Evolutionary conservation across 1,140 invertebrate genomes (phyloP), one percentile per base, ranked within the genome.

Genomic region (Campoletis sonorensis): DNA sequence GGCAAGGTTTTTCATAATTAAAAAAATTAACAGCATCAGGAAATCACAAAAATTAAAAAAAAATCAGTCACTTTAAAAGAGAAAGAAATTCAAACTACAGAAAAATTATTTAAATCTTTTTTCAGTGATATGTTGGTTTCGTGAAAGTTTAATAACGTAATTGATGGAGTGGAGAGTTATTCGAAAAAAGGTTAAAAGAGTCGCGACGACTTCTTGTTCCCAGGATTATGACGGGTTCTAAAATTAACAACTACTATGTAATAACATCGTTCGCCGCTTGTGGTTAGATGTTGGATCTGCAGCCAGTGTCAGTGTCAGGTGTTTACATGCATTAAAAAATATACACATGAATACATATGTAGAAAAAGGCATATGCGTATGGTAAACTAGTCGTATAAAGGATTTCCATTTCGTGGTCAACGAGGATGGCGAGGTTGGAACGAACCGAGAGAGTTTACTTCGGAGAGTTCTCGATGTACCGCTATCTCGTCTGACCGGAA

Each of bases 401-500:
- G 54, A 58, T 58, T 58, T 70, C 33, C 26, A 70, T 70, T 40
- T 70, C 68, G 51, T 77, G 75, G 58, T 27, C 40, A 78, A 1
- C 23, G n/a, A 64, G 61, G 61, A 64, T 64, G 61, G 61, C 61
- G 61, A 64, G 61, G 23, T 64, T 23, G 51, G 11, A n/a, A 21
- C 16, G 61, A 64, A 27, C 23, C 61, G 61, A 64, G 61, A n/a
- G 54, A 26, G 21, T 27, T 23, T 64, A 23, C 61, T 64, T 26
- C 61, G 61, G 61, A 64, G 61, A 23, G 21, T 16, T 64, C 83
- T 84, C 82, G 84, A 86, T 71, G 88, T 91, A 89, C 90, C 90
- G 90, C 90, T 91, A 91, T 89, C 89, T 88, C 85, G 85, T 87
- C 88, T 91, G 89, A 91, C 90, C 90, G 90, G 90, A 90, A 91